A percentile compares a stretch with the other conserved stretches of the same genome.
Conservation (phyloP, 2,113 vertebrate species). For the Siniperca knerii region DNA sequence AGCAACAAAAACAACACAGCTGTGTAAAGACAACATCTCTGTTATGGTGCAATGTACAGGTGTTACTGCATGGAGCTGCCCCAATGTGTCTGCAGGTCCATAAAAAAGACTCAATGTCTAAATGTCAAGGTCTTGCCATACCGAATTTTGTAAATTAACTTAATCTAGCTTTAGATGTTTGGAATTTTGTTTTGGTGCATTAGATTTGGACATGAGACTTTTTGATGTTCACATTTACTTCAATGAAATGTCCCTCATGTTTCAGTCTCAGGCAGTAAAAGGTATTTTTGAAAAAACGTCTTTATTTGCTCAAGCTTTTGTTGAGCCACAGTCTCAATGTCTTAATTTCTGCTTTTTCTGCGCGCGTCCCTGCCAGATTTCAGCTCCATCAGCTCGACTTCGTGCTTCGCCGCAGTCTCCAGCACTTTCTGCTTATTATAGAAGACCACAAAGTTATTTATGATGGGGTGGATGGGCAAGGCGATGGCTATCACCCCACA, state of each 20-base stretch:
- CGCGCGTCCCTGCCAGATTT: constrained; percentile 83
- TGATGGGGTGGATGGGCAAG: constrained; percentile 97
- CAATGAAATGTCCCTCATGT: background rate
- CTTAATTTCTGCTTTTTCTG: constrained; percentile 45
- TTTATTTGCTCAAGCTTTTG: constrained; percentile 15
- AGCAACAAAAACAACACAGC: constrained; percentile 82
- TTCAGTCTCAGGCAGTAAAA: background rate
- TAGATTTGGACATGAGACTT: background rate
- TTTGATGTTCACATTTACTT: background rate
- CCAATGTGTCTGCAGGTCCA: background rate
- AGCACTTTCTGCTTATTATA: constrained; percentile 97
- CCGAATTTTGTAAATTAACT: background rate
- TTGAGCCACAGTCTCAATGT: constrained; percentile 52
- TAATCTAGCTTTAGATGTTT: background rate
- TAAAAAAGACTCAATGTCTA: background rate
- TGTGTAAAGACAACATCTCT: constrained; percentile 12
- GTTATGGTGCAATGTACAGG: constrained; percentile 12
- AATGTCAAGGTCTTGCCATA: background rate
- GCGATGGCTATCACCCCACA: constrained; percentile 97
- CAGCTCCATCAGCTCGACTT: constrained; percentile 95
- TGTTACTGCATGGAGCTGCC: background rate
- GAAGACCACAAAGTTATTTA: constrained; percentile 97
- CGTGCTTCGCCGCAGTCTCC: constrained; percentile 95
- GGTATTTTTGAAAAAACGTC: background rate
- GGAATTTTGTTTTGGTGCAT: background rate